These are phyloP conservation scores for Sinocyclocheilus anophthalmus DNA, from an alignment of 2,113 vertebrate genomes.

Conservation along the genomic window DNA sequence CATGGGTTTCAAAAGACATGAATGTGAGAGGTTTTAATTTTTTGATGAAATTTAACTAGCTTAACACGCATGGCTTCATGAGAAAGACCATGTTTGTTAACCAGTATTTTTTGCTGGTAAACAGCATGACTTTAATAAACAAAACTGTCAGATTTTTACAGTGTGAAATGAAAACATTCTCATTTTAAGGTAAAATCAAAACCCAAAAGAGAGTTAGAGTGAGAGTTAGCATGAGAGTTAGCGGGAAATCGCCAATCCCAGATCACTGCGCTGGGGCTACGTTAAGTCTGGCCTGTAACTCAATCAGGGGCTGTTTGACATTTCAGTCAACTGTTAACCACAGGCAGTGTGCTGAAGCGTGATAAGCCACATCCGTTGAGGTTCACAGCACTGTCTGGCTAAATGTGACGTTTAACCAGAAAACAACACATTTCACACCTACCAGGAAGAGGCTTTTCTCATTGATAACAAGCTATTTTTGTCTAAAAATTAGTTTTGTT, in stretches of 20 bases:
- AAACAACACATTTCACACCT: background rate
- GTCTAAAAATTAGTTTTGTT: background rate
- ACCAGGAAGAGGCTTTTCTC: slow-evolving; percentile 11
- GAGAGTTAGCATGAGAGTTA: slow-evolving; percentile 25
- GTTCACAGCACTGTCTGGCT: slow-evolving; percentile 57
- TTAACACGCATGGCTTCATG: too few species aligned
- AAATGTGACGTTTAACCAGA: slow-evolving; percentile 30
- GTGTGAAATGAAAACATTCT: background rate
- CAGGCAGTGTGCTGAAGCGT: slow-evolving; percentile 49
- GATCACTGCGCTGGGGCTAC: slow-evolving; percentile 50
- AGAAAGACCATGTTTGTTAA: too few species aligned
- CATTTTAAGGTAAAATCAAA: background rate
- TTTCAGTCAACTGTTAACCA: slow-evolving; percentile 51
- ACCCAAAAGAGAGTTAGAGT: too few species aligned
- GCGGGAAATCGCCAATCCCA: slow-evolving; percentile 57
- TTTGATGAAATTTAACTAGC: too few species aligned
- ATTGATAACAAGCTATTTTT: background rate
- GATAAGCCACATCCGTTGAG: slow-evolving; percentile 59
- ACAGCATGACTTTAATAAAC: too few species aligned
- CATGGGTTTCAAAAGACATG: too few species aligned
- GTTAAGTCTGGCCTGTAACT: slow-evolving; percentile 51
- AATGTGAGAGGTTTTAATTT: too few species aligned
- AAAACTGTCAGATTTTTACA: too few species aligned
- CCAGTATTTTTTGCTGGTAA: too few species aligned
- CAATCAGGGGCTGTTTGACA: slow-evolving; percentile 51